Evolutionary conservation across 2,888 invertebrate species (phyloP).

Genomic region (Dicranocentrus wangi): DNA sequence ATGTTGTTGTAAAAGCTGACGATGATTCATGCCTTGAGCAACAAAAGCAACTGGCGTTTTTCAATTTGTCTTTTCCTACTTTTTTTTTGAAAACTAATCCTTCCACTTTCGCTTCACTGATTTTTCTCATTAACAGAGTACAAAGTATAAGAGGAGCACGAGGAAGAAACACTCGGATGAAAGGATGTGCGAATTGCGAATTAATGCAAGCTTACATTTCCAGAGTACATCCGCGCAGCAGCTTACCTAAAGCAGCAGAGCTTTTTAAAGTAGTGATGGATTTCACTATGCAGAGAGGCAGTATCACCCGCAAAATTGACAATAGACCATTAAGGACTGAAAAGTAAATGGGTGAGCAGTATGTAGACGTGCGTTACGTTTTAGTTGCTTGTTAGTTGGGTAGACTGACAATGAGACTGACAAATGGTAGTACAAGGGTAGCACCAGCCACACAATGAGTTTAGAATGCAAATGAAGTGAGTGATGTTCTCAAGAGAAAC

Average conservation of each 20-base stretch:
- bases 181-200: conserved; percentile 3
- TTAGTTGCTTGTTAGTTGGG: not conserved
- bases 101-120: not conserved
- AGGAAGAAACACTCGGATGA: not conserved
- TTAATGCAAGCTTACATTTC: not conserved
- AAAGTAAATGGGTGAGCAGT: too few relatives aligned
- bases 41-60: not conserved
- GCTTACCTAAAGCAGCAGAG: conserved; percentile 36
- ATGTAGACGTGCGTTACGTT: too few relatives aligned
- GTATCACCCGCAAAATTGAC: conserved; percentile 43
- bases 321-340: conserved; percentile 54
- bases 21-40: conserved; percentile 3
- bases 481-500: not conserved
- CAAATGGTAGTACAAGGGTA: conserved; percentile 48
- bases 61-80: not conserved
- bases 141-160: not conserved
- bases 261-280: conserved; percentile 23
- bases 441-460: conserved; percentile 34
- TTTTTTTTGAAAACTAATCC: not conserved
- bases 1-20: not conserved
- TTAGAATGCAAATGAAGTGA: conserved; percentile 36
- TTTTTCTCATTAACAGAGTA: not conserved
- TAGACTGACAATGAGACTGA: conserved; percentile 63
- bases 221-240: conserved; percentile 18
- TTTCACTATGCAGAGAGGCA: conserved; percentile 22